Conservation (phyloP, 2,888 invertebrate genomes). For the Hermodice carunculata region DNA sequence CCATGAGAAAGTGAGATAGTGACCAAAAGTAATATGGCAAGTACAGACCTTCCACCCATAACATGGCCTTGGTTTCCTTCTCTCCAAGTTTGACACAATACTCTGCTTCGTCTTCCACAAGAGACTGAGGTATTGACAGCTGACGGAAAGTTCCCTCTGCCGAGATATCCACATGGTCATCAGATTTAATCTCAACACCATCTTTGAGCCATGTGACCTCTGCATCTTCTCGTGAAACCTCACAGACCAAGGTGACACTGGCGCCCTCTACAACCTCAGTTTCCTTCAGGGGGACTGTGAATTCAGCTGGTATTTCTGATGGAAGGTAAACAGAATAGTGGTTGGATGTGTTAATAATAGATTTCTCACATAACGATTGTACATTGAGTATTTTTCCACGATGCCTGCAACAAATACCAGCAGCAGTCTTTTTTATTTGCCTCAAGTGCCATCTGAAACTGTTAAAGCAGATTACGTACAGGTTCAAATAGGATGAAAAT, state of each 20-base stretch:
- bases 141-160: slow-evolving; percentile 72
- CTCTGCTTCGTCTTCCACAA: slow-evolving; percentile 57
- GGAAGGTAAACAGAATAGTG: too few species aligned
- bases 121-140: slow-evolving; percentile 51
- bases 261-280: slow-evolving; percentile 50
- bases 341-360: too few species aligned
- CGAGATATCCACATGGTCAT: slow-evolving; percentile 6
- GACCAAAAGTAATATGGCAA: too few species aligned
- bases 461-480: too few species aligned
- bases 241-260: slow-evolving; percentile 55
- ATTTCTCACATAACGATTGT: too few species aligned
- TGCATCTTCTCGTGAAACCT: slow-evolving; percentile 59
- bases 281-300: slow-evolving; percentile 56
- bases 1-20: too few species aligned
- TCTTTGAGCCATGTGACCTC: slow-evolving; percentile 64
- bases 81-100: slow-evolving; percentile 62
- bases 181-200: slow-evolving; percentile 40
- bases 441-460: too few species aligned
- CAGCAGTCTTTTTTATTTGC: too few species aligned
- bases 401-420: too few species aligned
- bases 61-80: slow-evolving; percentile 50
- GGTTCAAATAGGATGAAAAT: too few species aligned
- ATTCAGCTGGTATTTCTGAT: slow-evolving; percentile 57
- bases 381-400: too few species aligned
- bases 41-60: slow-evolving; percentile 33